These are phyloP conservation scores for Aurelia sp. DNA, from an alignment of 30 jellyfish, hydroid and myxozoan species.

Conservation along the genomic window DNA sequence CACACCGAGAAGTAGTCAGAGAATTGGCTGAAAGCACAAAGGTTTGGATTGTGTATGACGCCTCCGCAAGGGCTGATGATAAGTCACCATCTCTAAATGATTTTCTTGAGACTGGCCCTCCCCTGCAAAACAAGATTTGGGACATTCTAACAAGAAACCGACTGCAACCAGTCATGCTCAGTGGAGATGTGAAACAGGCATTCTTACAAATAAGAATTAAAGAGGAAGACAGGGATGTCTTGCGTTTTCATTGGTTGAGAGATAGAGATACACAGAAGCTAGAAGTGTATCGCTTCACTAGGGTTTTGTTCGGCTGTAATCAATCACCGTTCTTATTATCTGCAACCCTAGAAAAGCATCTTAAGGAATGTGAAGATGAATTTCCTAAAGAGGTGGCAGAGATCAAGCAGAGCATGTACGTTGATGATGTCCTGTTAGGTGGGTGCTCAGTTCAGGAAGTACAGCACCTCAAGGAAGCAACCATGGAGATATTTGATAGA, in stretches of 20 bases:
- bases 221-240: slow-evolving; percentile 43
- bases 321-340: slow-evolving; percentile 63
- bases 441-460: slow-evolving; percentile 58
- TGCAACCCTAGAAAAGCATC: slow-evolving; percentile 52
- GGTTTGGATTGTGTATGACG: slow-evolving; percentile 62
- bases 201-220: slow-evolving; percentile 33
- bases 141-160: slow-evolving; percentile 27
- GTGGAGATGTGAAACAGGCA: slow-evolving; percentile 43
- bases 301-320: slow-evolving; percentile 50
- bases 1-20: slow-evolving; percentile 51
- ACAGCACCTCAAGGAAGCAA: slow-evolving; percentile 8
- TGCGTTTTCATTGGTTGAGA: slow-evolving; percentile 60
- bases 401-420: slow-evolving; percentile 10
- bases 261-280: slow-evolving; percentile 22
- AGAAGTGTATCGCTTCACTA: slow-evolving; percentile 29
- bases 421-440: slow-evolving; percentile 7
- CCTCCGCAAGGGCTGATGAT: slow-evolving; percentile 34
- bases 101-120: slow-evolving; percentile 73
- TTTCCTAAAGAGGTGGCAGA: slow-evolving; percentile 29
- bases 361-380: slow-evolving; percentile 5
- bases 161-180: slow-evolving; percentile 29
- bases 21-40: slow-evolving; percentile 38
- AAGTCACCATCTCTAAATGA: slow-evolving; percentile 49
- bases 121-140: slow-evolving; percentile 57
- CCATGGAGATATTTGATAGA: not conserved